Conservation (phyloP, 2,797 vertebrate genomes). For the Nothura maculosa region DNA sequence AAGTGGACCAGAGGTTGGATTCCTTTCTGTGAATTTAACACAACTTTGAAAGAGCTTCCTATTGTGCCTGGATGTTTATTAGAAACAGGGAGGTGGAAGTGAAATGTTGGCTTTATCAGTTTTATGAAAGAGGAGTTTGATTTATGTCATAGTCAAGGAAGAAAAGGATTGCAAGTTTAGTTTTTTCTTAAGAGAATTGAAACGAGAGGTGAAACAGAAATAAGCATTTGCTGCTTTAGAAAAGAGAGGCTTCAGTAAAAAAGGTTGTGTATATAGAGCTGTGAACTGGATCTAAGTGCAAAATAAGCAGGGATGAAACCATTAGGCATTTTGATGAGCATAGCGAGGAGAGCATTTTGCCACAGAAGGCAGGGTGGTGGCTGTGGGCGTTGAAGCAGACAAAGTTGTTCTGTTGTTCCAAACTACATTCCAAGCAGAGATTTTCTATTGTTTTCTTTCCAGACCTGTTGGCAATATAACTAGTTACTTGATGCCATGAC, state of each 20-base stretch:
- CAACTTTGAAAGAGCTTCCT: background rate
- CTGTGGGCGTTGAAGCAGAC: fast-evolving
- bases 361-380: background rate
- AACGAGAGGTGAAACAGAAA: background rate
- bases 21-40: background rate
- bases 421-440: background rate
- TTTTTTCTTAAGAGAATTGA: background rate
- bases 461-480: background rate
- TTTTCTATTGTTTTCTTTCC: constrained; percentile 39
- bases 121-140: background rate
- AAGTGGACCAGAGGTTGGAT: background rate
- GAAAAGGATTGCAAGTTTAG: background rate
- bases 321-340: background rate
- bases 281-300: fast-evolving
- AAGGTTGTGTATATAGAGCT: background rate
- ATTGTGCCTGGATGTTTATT: background rate
- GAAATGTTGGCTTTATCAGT: background rate
- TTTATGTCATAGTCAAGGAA: background rate
- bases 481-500: constrained; percentile 10
- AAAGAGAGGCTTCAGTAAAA: background rate
- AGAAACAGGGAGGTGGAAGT: background rate
- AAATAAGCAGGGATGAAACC: background rate
- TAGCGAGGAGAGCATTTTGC: background rate
- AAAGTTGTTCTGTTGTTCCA: background rate
- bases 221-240: background rate